Percentiles rank a stretch among this genome's conserved stretches.
These are phyloP conservation scores for Cecropterus lyciades DNA, from an alignment of 1,140 invertebrate species.

Conservation along the genomic window DNA sequence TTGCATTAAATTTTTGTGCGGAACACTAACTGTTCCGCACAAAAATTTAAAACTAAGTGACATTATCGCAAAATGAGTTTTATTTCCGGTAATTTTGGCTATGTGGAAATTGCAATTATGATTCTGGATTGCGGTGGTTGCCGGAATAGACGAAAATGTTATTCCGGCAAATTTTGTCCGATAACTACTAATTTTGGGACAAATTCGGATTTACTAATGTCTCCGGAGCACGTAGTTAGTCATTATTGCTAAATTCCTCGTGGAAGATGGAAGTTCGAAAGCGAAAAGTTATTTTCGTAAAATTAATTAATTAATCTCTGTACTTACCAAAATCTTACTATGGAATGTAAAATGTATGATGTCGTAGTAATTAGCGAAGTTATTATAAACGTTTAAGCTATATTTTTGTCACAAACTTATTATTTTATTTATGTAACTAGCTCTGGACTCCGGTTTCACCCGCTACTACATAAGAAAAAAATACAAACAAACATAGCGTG, in stretches of 20 bases:
- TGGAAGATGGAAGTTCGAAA: not conserved
- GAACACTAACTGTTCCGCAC: slow-evolving; percentile 14
- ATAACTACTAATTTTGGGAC: slow-evolving; percentile 1
- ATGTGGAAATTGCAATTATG: slow-evolving; percentile 22
- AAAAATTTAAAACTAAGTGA: slow-evolving; percentile 24
- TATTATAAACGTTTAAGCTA: too few species aligned
- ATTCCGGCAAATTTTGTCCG: not conserved
- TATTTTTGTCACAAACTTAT: too few species aligned
- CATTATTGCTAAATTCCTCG: not conserved
- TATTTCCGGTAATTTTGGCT: slow-evolving; percentile 14
- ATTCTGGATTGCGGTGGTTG: slow-evolving; percentile 2
- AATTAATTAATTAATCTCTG: too few species aligned
- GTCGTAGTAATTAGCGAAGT: too few species aligned
- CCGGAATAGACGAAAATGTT: slow-evolving; percentile 4
- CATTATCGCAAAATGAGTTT: slow-evolving; percentile 2
- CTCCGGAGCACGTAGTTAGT: not conserved
- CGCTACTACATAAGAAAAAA: too few species aligned
- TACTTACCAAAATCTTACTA: too few species aligned
- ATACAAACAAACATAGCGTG: too few species aligned
- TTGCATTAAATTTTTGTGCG: slow-evolving; percentile 20
- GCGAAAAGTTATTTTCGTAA: not conserved
- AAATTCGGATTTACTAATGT: not conserved
- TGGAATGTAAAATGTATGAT: too few species aligned
- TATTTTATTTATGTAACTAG: too few species aligned
- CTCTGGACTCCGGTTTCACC: too few species aligned